These are phyloP conservation scores for Proterorhinus semilunaris DNA, from an alignment of 2,113 vertebrate species.

Conservation along the genomic window DNA sequence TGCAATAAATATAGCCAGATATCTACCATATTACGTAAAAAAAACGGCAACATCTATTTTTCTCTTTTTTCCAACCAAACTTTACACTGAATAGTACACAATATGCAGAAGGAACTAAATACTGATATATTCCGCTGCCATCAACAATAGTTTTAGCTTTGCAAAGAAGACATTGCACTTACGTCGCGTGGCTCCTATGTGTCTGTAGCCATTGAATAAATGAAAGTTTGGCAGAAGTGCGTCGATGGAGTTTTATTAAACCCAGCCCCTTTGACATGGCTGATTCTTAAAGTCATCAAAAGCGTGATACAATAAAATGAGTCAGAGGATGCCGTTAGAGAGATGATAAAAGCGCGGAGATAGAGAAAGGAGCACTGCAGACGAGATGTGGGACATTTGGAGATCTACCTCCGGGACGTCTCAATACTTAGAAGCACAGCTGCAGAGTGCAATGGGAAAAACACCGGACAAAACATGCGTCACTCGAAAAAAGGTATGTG, in stretches of 20 bases:
- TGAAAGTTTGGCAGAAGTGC: conserved; percentile 6
- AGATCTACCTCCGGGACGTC: conserved; percentile 33
- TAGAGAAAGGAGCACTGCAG: neutral
- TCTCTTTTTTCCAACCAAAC: no score
- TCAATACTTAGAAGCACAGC: conserved; percentile 27
- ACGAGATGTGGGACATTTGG: conserved; percentile 54
- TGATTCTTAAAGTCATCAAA: conserved; percentile 15
- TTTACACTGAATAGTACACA: no score
- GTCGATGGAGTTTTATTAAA: conserved; percentile 21
- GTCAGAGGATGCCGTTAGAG: neutral
- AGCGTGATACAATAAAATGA: conserved; percentile 7
- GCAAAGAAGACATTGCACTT: neutral
- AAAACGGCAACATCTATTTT: no score
- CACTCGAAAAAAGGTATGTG: conserved; percentile 51
- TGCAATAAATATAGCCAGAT: no score
- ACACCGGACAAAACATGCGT: conserved; percentile 21
- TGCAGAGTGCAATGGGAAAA: conserved; percentile 24
- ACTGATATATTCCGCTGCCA: no score
- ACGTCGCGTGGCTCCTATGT: neutral
- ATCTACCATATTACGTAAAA: no score
- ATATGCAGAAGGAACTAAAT: no score
- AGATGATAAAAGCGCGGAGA: neutral
- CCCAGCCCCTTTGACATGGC: conserved; percentile 36
- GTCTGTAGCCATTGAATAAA: neutral
- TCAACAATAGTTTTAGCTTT: neutral